Percentiles rank a stretch among this genome's conserved stretches.
Evolutionary conservation across 1,140 invertebrate genomes (phyloP).

Genomic region (Drosophila tropicalis): DNA sequence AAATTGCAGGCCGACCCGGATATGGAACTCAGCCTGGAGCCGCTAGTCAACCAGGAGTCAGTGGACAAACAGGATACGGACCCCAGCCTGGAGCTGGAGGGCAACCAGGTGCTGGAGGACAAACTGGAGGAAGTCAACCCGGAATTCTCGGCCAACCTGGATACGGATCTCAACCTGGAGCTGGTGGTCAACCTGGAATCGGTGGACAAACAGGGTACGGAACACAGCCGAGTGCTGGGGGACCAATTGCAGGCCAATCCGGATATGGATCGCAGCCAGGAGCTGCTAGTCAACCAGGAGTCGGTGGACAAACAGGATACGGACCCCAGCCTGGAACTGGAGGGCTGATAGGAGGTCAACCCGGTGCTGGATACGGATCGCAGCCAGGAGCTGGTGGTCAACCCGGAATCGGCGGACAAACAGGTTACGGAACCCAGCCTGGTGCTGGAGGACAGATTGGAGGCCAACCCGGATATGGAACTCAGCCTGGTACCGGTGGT

Average conservation of each 20-base stretch:
- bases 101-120: conserved; percentile 14
- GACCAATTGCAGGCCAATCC: conserved; percentile 27
- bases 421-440: conserved; percentile 27
- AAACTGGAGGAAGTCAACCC: conserved; percentile 27
- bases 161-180: conserved; percentile 4
- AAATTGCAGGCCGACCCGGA: conserved; percentile 29
- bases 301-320: neutral
- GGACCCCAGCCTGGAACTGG: conserved; percentile 6
- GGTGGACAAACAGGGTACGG: conserved; percentile 16
- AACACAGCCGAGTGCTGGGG: conserved; percentile 20
- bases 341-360: conserved; percentile 12
- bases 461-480: conserved; percentile 18
- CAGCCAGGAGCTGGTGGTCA: conserved; percentile 17
- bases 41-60: conserved; percentile 1
- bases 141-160: conserved; percentile 12
- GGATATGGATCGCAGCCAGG: conserved; percentile 22
- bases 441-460: neutral
- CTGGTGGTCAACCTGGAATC: conserved; percentile 22
- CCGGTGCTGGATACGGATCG: conserved; percentile 9
- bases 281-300: neutral
- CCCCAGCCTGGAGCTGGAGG: neutral
- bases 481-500: conserved; percentile 25
- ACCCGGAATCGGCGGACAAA: conserved; percentile 26
- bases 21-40: conserved; percentile 19
- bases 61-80: conserved; percentile 3